phyloP scores from a whole-genome alignment of 1,140 invertebrate species.

The Drosophila guanche region DNA sequence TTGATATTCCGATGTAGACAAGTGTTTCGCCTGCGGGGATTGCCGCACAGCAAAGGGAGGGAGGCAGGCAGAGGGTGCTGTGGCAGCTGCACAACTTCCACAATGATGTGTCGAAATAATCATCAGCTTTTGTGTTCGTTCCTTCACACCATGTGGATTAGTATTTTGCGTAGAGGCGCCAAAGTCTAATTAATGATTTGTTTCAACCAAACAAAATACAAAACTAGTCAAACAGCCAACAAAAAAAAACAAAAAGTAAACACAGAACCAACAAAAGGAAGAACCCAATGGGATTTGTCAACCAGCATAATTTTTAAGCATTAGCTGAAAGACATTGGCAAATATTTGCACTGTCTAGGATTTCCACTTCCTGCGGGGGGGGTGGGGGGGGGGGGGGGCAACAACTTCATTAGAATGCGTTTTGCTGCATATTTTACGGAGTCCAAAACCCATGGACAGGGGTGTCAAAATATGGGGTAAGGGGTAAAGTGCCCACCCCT shows the following conservation, averaged over 20 bases:
- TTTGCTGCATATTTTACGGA: slow-evolving; percentile 55
- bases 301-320: slow-evolving; percentile 81
- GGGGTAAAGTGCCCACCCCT: slow-evolving; percentile 14
- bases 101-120: slow-evolving; percentile 24
- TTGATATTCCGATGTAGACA: slow-evolving; percentile 42
- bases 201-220: slow-evolving; percentile 36
- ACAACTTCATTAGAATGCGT: slow-evolving; percentile 70
- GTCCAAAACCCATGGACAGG: slow-evolving; percentile 35
- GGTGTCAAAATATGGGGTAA: slow-evolving; percentile 73
- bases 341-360: slow-evolving; percentile 73
- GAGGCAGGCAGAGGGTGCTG: too few relatives aligned
- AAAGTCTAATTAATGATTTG: slow-evolving; percentile 76
- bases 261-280: not conserved
- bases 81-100: slow-evolving; percentile 49
- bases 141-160: slow-evolving; percentile 23
- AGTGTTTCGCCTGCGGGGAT: slow-evolving; percentile 28
- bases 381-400: not conserved
- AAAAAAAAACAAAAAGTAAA: slow-evolving; percentile 21
- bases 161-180: slow-evolving; percentile 4
- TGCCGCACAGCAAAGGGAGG: not conserved
- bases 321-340: slow-evolving; percentile 57
- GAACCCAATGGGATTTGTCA: slow-evolving; percentile 62
- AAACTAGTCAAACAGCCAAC: slow-evolving; percentile 5
- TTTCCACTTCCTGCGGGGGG: slow-evolving; percentile 8
- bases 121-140: slow-evolving; percentile 6